Evolutionary conservation across 2,113 vertebrate species (phyloP), one percentile per base, ranked within the genome.

Genomic region (Furnarius figulus): DNA sequence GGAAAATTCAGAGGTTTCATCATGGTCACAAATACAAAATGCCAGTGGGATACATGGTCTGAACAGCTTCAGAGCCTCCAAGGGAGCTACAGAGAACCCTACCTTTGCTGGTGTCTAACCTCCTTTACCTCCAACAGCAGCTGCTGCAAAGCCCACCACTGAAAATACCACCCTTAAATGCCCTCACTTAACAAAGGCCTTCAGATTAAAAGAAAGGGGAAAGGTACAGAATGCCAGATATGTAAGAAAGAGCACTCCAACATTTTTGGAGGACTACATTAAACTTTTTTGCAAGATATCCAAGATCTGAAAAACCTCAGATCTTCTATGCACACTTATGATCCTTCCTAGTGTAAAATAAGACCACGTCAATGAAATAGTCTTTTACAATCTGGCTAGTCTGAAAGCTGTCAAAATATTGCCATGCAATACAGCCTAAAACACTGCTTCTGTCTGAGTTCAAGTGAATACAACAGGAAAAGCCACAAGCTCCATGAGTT

Each of bases 271-370:
- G 31, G 17, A 33, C 9, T 39, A 16, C 24, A 87, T 14, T 52
- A 33, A 72, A 63, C 31, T 68, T 85, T 27, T 20, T 50, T 42
- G 2, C 9, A 59, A 81, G 27, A 42, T 81, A 59, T 8, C 25
- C 16, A 70, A 0, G 11, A 53, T 10, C 22, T 56, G 56, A 87
- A 72, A 42, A 87, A 82, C 40, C 12, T 3, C 44, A 72, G 19
- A 52, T 31, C 50, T 55, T 65, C 44, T 46, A 14, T 6, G 9
- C 10, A 53, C 6, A 15, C 16, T 59, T n/a, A 49, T 0, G 0
- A 68, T 39, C 25, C 25, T 77, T 44, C 27, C 81, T 39, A 39
- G 30, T 5, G 5, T 55, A 63, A 50, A 89, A 78, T 17, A 83
- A 62, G 50, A 16, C 35, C 24, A 14, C 13, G 58, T n/a, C 24